phyloP scores from a whole-genome alignment of 2,888 invertebrate genomes.

The Calameuta filiformis region DNA sequence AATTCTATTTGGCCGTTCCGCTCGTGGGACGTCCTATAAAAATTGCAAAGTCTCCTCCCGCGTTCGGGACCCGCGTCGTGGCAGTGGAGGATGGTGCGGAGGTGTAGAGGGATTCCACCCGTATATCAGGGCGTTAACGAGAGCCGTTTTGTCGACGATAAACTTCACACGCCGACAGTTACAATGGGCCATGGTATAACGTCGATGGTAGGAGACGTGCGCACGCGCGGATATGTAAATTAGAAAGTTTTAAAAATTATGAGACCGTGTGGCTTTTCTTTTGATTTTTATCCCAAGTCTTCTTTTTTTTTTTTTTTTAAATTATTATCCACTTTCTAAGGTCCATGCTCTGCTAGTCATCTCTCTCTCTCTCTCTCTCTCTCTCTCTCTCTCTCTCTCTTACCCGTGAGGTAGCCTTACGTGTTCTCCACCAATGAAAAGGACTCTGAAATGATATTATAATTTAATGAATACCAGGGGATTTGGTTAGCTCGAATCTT shows the following conservation, averaged over 20 bases:
- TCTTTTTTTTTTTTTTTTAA: no score
- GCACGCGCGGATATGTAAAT: neutral
- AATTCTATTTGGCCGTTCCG: conserved; percentile 36
- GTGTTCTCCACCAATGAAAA: neutral
- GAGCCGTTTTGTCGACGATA: conserved; percentile 58
- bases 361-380: neutral
- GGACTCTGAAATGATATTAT: conserved; percentile 32
- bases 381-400: neutral
- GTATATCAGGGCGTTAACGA: conserved; percentile 61
- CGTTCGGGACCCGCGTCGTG: conserved; percentile 37
- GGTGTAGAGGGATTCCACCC: neutral
- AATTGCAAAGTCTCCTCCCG: conserved; percentile 49
- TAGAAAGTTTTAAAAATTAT: neutral
- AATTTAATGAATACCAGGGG: conserved; percentile 45
- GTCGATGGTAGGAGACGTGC: neutral
- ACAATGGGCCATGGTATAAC: neutral
- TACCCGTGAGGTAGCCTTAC: neutral
- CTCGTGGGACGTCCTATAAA: conserved; percentile 28
- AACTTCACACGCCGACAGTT: conserved; percentile 30
- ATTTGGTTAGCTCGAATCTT: conserved; percentile 16
- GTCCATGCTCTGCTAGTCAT: neutral
- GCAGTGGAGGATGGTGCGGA: neutral
- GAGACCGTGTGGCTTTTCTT: neutral
- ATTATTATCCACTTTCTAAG: neutral
- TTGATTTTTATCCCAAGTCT: neutral